Evolutionary conservation across 1,140 invertebrate species (phyloP).

Genomic region (Megathymus violae): DNA sequence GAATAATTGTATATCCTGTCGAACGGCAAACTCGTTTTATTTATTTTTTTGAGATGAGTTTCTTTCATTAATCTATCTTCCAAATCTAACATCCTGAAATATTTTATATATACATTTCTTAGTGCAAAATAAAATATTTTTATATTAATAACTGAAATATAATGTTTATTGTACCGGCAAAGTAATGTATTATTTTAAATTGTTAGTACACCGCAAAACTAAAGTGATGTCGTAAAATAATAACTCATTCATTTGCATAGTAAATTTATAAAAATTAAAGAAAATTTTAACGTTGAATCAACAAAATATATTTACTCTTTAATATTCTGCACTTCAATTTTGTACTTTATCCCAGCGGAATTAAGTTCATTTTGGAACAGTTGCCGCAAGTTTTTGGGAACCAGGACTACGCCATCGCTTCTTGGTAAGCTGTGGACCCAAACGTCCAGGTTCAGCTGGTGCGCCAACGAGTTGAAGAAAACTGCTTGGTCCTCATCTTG

Average conservation of each 20-base stretch:
- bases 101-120: too few relatives aligned
- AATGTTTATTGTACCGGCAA: too few relatives aligned
- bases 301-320: conserved; percentile 65
- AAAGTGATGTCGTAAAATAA: too few relatives aligned
- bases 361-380: conserved; percentile 44
- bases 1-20: conserved; percentile 45
- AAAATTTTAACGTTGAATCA: too few relatives aligned
- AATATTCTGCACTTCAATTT: conserved; percentile 50
- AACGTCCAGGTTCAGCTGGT: conserved; percentile 45
- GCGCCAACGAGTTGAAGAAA: conserved; percentile 43
- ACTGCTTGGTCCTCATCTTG: conserved; percentile 39
- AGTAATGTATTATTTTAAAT: too few relatives aligned
- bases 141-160: too few relatives aligned
- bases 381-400: conserved; percentile 36
- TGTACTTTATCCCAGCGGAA: conserved; percentile 39
- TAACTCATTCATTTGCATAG: too few relatives aligned
- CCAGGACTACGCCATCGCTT: conserved; percentile 47
- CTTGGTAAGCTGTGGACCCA: conserved; percentile 49
- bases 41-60: conserved; percentile 36
- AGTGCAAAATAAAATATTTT: too few relatives aligned
- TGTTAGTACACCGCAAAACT: too few relatives aligned
- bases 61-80: conserved; percentile 48
- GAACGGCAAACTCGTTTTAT: conserved; percentile 32
- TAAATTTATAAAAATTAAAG: too few relatives aligned
- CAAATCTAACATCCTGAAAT: conserved; percentile 43